These are phyloP conservation scores for Andrena hattorfiana DNA, from an alignment of 2,888 invertebrate genomes.

Conservation along the genomic window DNA sequence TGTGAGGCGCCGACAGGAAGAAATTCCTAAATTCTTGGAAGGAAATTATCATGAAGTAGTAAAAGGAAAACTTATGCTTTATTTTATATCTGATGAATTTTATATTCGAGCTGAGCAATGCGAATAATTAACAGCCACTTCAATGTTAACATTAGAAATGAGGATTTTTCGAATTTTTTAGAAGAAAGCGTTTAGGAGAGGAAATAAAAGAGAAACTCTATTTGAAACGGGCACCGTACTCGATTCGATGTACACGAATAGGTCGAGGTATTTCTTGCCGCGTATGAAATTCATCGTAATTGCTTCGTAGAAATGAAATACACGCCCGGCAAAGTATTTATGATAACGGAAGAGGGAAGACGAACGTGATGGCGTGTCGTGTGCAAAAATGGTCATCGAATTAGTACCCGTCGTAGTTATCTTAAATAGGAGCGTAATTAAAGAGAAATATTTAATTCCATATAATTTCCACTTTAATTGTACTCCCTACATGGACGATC, in stretches of 20 bases:
- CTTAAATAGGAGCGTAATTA: slow-evolving; percentile 27
- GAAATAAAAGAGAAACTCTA: background rate
- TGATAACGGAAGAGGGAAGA: background rate
- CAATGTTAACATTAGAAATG: background rate
- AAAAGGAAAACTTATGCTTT: too few species aligned
- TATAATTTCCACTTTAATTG: slow-evolving; percentile 36
- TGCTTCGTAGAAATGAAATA: slow-evolving; percentile 25
- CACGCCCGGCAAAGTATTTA: background rate
- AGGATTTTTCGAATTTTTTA: background rate
- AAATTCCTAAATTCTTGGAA: too few species aligned
- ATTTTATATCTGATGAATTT: too few species aligned
- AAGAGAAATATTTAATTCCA: slow-evolving; percentile 30
- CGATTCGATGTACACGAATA: background rate
- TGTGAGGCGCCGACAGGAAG: too few species aligned
- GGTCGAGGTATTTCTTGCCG: background rate
- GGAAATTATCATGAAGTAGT: too few species aligned
- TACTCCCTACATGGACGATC: slow-evolving; percentile 26
- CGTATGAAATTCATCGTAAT: slow-evolving; percentile 10
- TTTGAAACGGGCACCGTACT: background rate
- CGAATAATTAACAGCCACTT: too few species aligned
- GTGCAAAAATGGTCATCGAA: slow-evolving; percentile 26
- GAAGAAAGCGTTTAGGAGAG: background rate
- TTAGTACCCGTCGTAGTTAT: slow-evolving; percentile 39
- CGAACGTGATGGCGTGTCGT: background rate
- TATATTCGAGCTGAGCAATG: too few species aligned